phyloP scores from a whole-genome alignment of 1,140 invertebrate species.

The Cydia fagiglandana region DNA sequence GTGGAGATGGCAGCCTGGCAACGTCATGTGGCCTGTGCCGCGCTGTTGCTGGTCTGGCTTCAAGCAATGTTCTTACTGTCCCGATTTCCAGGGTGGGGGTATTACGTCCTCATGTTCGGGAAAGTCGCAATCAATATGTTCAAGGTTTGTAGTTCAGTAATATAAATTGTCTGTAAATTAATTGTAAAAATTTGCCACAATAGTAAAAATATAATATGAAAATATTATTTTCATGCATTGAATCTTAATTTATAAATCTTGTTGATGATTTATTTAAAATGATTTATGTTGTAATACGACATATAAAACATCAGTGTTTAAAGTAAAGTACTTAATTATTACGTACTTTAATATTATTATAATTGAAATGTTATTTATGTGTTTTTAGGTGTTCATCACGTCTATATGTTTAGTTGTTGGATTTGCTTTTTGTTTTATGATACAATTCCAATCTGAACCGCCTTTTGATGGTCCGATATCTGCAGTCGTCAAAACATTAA shows the following conservation, averaged over 20 bases:
- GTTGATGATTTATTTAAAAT: too few relatives aligned
- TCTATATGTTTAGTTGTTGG: slow-evolving; percentile 9
- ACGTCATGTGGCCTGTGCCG: not conserved
- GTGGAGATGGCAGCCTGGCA: slow-evolving; percentile 5
- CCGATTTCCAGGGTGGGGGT: slow-evolving; percentile 2
- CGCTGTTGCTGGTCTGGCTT: not conserved
- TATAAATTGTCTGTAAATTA: too few relatives aligned
- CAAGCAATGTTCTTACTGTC: slow-evolving; percentile 1
- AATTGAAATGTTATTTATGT: not conserved
- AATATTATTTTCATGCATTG: too few relatives aligned
- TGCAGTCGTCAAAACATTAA: slow-evolving; percentile 9
- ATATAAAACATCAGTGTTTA: too few relatives aligned
- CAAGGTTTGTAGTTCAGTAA: not conserved
- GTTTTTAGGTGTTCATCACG: not conserved
- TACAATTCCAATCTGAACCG: slow-evolving; percentile 8
- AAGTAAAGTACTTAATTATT: too few relatives aligned
- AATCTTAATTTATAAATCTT: too few relatives aligned
- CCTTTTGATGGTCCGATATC: slow-evolving; percentile 9
- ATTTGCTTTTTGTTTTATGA: slow-evolving; percentile 16
- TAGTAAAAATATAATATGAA: too few relatives aligned
- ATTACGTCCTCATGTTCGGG: not conserved
- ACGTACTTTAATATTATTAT: too few relatives aligned
- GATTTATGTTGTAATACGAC: too few relatives aligned
- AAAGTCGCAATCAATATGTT: slow-evolving; percentile 10
- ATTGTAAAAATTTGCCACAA: too few relatives aligned